Evolutionary conservation across 2,797 vertebrate genomes (phyloP), one percentile per base, ranked within the genome.

Genomic region (Oryzias sinensis): DNA sequence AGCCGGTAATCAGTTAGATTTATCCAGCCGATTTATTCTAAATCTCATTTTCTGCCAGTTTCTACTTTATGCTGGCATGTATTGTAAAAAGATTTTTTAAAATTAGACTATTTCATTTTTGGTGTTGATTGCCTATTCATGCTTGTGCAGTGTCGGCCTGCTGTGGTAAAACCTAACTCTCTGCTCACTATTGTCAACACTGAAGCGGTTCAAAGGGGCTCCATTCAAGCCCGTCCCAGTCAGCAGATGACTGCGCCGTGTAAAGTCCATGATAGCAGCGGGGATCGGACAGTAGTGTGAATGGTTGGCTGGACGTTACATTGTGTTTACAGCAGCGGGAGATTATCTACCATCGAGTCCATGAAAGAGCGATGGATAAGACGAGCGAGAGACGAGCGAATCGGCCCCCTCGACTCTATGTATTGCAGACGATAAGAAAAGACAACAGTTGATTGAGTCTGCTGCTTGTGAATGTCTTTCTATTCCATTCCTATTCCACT

Each of bases 241-340:
- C 72, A 43, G 56, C 14, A 6, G 62, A 62, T 17, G 52, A 54
- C 54, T 25, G 44, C 37, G 40, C 44, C 8, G 63, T 72, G 6
- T 43, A 60, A 84, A 72, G 78, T 66, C 50, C 24, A 56, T 37
- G 82, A 86, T 79, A 76, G 70, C 62, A 33, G 70, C 66, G 4
- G 56, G 57, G 62, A 70, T 51, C 63, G 70, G 62, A 59, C 22
- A 49, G 43, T 13, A 29, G 73, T 76, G 62, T 79, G 82, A 84
- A 81, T 72, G 79, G 81, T 79, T 63, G 45, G 63, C 64, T 66
- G 71, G 82, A 80, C 37, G 54, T 70, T 70, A 54, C 80, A 82
- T 88, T 87, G 81, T 86, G 82, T 88, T 88, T 89, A 84, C 77
- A 83, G 79, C 74, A 49, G 74, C 53, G 62, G 51, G 73, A 84